Base-by-base conservation (phyloP, 2,797 vertebrate species). In the Otolemur crassicaudatus region DNA sequence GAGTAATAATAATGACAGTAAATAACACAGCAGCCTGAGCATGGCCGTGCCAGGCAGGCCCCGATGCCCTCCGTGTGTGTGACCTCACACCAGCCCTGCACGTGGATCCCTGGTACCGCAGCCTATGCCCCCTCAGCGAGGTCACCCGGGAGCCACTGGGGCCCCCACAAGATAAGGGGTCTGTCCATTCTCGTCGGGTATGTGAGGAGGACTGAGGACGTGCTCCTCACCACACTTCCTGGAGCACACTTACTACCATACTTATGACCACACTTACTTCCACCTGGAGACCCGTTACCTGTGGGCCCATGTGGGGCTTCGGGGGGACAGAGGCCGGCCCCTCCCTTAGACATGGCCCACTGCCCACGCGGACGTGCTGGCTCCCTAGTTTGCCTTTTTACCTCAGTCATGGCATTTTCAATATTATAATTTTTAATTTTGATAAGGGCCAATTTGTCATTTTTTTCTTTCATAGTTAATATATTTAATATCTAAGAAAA, bases 211-310 rank as follows among this genome's bases (percentile, higher is more conserved):
- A 22, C 65, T 6, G 56, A 23, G 20, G 19, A 1, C 0, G 19
- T 14, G 1, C 27, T 34, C 1, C 10, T 7, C 2, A 37, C 13
- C 0, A 9, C 6, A 31, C 37, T n/a, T 37, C 5, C 40, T 40
- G 40, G 40, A 40, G 40, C 40, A 40, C 40, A 40, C 40, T 40
- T 40, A 40, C 40, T 40, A 40, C 40, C 40, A 40, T 40, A 40
- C 40, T 40, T 40, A 40, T 40, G 40, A 40, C 40, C 40, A 40
- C 40, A 40, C 40, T 40, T 40, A 40, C 40, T 40, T 40, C 2
- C 11, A 17, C 1, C 3, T 20, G 56, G 37, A 2, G 16, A 12
- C 9, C 31, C 7, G 46, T 1, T 40, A 6, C 6, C 0, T 43
- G n/a, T 14, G 16, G 19, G 70, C 77, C 0, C 7, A 22, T 2